Evolutionary conservation across 2,888 invertebrate species (phyloP), one percentile per base, ranked within the genome.

Genomic region (Pristionchus japonicus): DNA sequence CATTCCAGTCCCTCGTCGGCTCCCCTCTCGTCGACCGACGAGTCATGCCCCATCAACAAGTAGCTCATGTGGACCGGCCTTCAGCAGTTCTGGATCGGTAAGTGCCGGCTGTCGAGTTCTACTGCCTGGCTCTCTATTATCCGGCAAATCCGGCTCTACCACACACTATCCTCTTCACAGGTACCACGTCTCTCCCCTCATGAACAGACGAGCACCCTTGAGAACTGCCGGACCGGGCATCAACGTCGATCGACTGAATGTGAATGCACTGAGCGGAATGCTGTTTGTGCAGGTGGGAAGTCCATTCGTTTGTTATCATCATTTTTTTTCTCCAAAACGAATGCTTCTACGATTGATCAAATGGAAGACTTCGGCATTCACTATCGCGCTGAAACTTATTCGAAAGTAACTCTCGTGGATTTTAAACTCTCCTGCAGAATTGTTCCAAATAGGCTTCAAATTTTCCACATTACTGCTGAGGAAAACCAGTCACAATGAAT

Each of bases 201-300:
- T 93, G 91, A 93, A 93, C 82, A 89, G 93, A 64, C 87, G 93
- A 64, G 93, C 93, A 7, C 94, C 94, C 20, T 88, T 94, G 47
- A 88, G 93, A 31, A 90, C 93, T 17, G 94, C 94, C 17, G 94
- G 94, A 3, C 93, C 94, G 3, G 94, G 94, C 57, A 93, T 94
- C 84, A 93, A 94, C 88, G 93, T 93, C 13, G 94, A 94, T 86
- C 89, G 92, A n/a, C 89, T 93, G 83, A 90, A 88, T 85, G 91
- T 93, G 23, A 91, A 89, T 89, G 90, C 93, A 43, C 88, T 94
- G 20, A 93, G 92, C 9, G 94, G 94, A 70, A 92, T 94, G 61
- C 90, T 94, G 17, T 93, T 89, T 64, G 93, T 94, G 1, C 91
- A 90, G 89, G 92, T 92, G 15, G 83, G 34, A 9, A 1, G 34